Evolutionary conservation across 2,113 vertebrate genomes (phyloP).

Genomic region (Dasypus novemcinctus): DNA sequence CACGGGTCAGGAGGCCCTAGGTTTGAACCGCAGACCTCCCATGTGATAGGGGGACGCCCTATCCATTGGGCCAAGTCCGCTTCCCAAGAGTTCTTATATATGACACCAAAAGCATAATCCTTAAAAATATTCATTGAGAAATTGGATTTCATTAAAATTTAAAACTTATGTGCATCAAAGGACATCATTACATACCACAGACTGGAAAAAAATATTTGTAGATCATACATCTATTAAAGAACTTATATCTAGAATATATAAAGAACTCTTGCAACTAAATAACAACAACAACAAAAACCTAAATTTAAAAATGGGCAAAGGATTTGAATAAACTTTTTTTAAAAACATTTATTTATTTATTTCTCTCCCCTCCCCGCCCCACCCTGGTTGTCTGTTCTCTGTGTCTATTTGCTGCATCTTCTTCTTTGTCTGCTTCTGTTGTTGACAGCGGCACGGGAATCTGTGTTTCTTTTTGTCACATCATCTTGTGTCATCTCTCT

Average conservation of each 20-base stretch:
- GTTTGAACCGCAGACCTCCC: too few species aligned
- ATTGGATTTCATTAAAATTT: background rate
- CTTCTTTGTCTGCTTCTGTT: too few species aligned
- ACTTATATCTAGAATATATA: background rate
- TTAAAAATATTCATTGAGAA: background rate
- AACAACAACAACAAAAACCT: background rate
- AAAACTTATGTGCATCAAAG: background rate
- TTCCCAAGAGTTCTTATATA: background rate
- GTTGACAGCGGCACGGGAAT: too few species aligned
- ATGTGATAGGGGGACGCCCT: too few species aligned
- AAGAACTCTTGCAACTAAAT: background rate
- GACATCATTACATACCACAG: background rate
- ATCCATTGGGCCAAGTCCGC: too few species aligned
- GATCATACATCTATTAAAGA: background rate
- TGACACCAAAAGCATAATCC: background rate
- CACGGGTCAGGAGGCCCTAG: too few species aligned
- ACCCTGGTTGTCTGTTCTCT: too few species aligned
- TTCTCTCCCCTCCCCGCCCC: too few species aligned
- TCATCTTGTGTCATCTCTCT: too few species aligned
- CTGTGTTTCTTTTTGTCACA: too few species aligned
- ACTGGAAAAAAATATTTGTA: background rate
- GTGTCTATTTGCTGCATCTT: too few species aligned
- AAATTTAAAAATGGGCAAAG: background rate
- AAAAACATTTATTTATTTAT: too few species aligned
- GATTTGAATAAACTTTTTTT: background rate